Percentiles rank a stretch among this genome's conserved stretches.
Conservation (phyloP, 2,113 vertebrate species). For the rat (Rattus norvegicus) region DNA sequence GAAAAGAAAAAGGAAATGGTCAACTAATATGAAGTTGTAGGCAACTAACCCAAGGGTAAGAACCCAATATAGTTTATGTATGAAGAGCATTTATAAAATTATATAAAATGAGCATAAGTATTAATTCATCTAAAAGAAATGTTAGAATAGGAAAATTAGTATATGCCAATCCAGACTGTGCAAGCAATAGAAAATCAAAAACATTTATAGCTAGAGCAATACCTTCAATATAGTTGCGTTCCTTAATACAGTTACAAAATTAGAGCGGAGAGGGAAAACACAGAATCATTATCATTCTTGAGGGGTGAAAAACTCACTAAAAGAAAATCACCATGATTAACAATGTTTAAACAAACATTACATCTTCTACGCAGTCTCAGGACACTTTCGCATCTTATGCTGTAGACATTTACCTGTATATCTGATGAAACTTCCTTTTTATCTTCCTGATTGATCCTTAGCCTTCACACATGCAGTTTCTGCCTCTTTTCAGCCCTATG, state of each 20-base stretch:
- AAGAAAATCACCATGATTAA: not conserved
- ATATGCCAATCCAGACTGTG: not conserved
- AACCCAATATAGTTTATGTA: not conserved
- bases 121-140: slow-evolving; percentile 25
- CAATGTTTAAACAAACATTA: not conserved
- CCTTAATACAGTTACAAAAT: slow-evolving; percentile 44
- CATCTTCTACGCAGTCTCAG: not conserved
- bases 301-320: not conserved
- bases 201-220: not conserved
- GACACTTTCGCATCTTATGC: not conserved
- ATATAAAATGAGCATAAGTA: not conserved
- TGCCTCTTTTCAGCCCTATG: not conserved
- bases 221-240: not conserved
- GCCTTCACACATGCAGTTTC: not conserved
- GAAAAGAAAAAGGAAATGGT: not conserved
- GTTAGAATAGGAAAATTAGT: not conserved
- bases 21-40: not conserved
- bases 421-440: not conserved
- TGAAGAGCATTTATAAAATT: not conserved
- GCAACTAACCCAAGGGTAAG: slow-evolving; percentile 25
- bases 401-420: not conserved
- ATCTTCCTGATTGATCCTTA: not conserved
- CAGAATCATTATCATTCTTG: not conserved
- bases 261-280: not conserved
- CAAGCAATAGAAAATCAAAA: not conserved